phyloP scores from a whole-genome alignment of 2,888 invertebrate genomes.

The Rhopalosiphum nymphaeae region DNA sequence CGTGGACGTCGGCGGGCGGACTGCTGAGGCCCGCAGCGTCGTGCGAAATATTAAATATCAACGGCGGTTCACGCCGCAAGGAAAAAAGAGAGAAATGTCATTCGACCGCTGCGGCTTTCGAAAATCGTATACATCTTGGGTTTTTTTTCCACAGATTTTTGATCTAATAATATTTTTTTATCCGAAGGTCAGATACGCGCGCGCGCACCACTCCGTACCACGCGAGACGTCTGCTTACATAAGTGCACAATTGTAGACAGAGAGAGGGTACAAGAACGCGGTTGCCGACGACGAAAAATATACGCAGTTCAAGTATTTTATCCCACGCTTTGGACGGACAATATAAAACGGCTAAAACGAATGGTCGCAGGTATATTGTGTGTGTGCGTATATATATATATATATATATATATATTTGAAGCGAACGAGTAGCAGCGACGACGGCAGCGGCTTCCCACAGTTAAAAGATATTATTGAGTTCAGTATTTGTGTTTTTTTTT shows the following conservation, averaged over 20 bases:
- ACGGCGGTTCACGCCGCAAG: neutral
- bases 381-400: neutral
- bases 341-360: constrained; percentile 52
- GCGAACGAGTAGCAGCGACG: constrained; percentile 26
- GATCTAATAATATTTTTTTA: neutral
- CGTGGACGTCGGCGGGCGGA: neutral
- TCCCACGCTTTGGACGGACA: constrained; percentile 64
- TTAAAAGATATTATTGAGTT: constrained; percentile 63
- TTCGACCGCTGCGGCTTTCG: neutral
- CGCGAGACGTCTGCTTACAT: neutral
- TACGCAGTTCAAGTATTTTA: constrained; percentile 52
- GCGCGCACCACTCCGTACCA: neutral
- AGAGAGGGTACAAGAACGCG: constrained; percentile 21
- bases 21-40: neutral
- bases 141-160: constrained; percentile 1
- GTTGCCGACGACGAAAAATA: constrained; percentile 37
- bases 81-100: neutral
- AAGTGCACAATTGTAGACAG: neutral
- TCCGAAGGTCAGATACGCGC: neutral
- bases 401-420: neutral
- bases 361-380: neutral
- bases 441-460: constrained; percentile 62
- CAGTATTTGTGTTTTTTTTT: constrained; percentile 54
- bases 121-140: neutral
- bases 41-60: constrained; percentile 14